A percentile compares a stretch with the other conserved stretches of the same genome.
These are phyloP conservation scores for Echinometra lucunter DNA, from an alignment of 53 echinoderm and acorn worm species.

Conservation along the genomic window DNA sequence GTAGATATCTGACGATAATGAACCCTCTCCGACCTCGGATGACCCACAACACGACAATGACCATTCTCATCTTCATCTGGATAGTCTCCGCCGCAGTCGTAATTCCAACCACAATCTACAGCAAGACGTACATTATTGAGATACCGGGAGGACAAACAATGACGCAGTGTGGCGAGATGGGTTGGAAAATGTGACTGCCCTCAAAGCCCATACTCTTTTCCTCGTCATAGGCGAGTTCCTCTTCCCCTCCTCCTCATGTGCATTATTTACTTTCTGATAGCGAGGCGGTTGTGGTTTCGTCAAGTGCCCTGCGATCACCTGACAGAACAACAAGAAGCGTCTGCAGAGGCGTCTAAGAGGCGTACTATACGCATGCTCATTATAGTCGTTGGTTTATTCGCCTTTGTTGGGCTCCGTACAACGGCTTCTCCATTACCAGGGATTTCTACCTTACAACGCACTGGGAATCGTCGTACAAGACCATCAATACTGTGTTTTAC, in stretches of 20 bases:
- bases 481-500: constrained; percentile 81
- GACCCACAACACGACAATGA: constrained; percentile 77
- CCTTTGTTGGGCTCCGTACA: constrained; percentile 92
- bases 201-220: constrained; percentile 82
- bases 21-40: constrained; percentile 90
- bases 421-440: constrained; percentile 83
- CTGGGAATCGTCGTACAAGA: constrained; percentile 62
- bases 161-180: constrained; percentile 78
- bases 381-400: constrained; percentile 88
- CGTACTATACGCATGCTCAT: constrained; percentile 95
- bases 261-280: constrained; percentile 88
- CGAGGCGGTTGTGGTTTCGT: constrained; percentile 91
- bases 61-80: constrained; percentile 83
- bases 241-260: constrained; percentile 81
- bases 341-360: constrained; percentile 84
- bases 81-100: constrained; percentile 84
- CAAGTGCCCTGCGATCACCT: constrained; percentile 88
- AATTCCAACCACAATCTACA: constrained; percentile 84
- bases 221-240: constrained; percentile 83
- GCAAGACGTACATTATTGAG: constrained; percentile 48
- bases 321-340: constrained; percentile 87
- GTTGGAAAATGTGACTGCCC: constrained; percentile 76
- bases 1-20: constrained; percentile 91
- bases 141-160: constrained; percentile 39
- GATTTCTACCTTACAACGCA: constrained; percentile 82